These are phyloP conservation scores for Semicossyphus pulcher DNA, from an alignment of 2,113 vertebrate species.

Conservation along the genomic window DNA sequence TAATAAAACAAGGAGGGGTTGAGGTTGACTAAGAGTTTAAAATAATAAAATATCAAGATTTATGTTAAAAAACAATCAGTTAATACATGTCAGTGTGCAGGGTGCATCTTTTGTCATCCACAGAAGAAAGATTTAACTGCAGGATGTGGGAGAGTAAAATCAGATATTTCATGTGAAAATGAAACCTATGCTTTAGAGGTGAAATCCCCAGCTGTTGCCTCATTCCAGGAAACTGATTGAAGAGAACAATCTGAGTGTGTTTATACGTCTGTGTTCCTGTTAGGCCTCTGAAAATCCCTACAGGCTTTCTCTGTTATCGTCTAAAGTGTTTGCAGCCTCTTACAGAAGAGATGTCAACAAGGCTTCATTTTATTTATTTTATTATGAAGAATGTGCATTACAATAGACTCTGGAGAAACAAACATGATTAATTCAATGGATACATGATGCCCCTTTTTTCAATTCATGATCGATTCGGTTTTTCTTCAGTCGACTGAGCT, in stretches of 20 bases:
- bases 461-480: slow-evolving; percentile 31
- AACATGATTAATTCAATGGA: slow-evolving; percentile 51
- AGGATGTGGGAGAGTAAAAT: slow-evolving; percentile 72
- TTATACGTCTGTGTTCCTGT: slow-evolving; percentile 64
- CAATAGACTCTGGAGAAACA: slow-evolving; percentile 69
- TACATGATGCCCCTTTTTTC: slow-evolving; percentile 46
- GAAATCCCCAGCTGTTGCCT: slow-evolving; percentile 80
- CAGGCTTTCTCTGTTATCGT: slow-evolving; percentile 9
- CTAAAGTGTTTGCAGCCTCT: neutral
- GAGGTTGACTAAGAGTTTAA: no score
- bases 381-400: slow-evolving; percentile 76
- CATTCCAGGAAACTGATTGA: slow-evolving; percentile 83
- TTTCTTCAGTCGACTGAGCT: slow-evolving; percentile 48
- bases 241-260: slow-evolving; percentile 36
- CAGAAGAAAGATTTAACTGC: slow-evolving; percentile 31
- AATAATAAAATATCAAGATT: no score
- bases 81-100: neutral
- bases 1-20: no score
- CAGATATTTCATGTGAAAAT: slow-evolving; percentile 78
- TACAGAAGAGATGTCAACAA: neutral
- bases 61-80: neutral
- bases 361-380: slow-evolving; percentile 58
- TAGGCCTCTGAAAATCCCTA: slow-evolving; percentile 69
- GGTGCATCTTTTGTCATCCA: neutral
- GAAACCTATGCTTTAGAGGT: slow-evolving; percentile 80